Base-by-base conservation (phyloP, 1,140 invertebrate genomes). In the Brachystomella parvula region DNA sequence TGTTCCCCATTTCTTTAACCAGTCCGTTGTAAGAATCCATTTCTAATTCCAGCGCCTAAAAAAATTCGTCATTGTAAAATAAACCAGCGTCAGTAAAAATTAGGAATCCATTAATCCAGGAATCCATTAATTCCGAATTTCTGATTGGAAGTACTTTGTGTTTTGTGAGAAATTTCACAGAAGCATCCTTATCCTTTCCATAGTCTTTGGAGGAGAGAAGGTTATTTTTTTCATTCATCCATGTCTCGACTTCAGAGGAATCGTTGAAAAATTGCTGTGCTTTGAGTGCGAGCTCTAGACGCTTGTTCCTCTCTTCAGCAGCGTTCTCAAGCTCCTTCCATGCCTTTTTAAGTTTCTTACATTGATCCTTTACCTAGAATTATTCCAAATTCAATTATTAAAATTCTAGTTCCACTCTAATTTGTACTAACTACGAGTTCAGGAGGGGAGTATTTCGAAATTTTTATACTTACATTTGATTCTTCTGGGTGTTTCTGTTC, bases 11-110 rank as follows among this genome's bases (percentile, higher is more conserved):
- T 82, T 95, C 92, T 19, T 86, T 85, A 2, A 96, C 88, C 57
- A 97, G 91, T 21, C 89, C 90, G 71, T 87, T 87, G 79, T 97
- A 96, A 1, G 92, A 93, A 75, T 96, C 94, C 67, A 96, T 79
- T 78, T 97, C 93, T 28, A 96, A 80, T 75, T 96, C 92, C 44
- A 95, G 81, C 30, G 90, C 87, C 87, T 90, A 73, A 58, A 75
- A 75, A 67, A 65, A 61, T 39, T 63, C 31, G 44, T 59, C 29
- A 58, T 44, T 35, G 6, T n/a, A 56, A 68, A 60, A 21, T 58
- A 6, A 35, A 47, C 59, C 12, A 32, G 21, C 47, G 21, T 17
- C n/a, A 30, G 58, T 29, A 61, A 62, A 49, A 24, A n/a, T n/a
- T 33, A 19, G 57, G n/a, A n/a, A n/a, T n/a, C n/a, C n/a, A n/a